These are phyloP conservation scores for Heliconius melpomene DNA, from an alignment of 1,140 invertebrate species.

Conservation along the genomic window DNA sequence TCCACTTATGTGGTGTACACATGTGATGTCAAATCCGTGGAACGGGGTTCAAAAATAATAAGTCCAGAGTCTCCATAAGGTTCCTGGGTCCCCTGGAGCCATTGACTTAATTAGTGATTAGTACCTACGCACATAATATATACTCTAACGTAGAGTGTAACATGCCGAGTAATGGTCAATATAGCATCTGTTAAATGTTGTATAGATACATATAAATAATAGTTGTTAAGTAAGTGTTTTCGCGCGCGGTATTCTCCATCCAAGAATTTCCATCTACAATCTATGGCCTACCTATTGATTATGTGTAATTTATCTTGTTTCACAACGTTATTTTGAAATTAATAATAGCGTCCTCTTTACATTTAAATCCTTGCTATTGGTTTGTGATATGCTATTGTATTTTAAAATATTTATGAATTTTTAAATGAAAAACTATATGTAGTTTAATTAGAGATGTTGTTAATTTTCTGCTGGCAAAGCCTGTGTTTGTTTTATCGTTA, in stretches of 20 bases:
- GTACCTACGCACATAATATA: too few relatives aligned
- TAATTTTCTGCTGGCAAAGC: too few relatives aligned
- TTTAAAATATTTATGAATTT: neutral
- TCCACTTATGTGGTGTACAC: too few relatives aligned
- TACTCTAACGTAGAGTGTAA: too few relatives aligned
- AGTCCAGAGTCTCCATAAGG: too few relatives aligned
- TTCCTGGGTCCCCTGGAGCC: too few relatives aligned
- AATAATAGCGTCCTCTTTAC: slow-evolving; percentile 6
- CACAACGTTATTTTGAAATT: slow-evolving; percentile 10
- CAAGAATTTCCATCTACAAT: slow-evolving; percentile 15
- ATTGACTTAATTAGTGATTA: too few relatives aligned
- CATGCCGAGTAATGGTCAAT: neutral
- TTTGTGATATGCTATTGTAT: neutral
- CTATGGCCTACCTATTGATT: slow-evolving; percentile 10
- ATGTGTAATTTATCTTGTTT: slow-evolving; percentile 18
- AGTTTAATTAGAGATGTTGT: too few relatives aligned
- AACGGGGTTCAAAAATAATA: too few relatives aligned
- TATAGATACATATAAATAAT: neutral
- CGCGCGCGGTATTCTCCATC: slow-evolving; percentile 3
- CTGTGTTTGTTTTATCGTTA: too few relatives aligned
- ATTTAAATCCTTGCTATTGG: slow-evolving; percentile 7
- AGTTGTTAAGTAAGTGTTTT: neutral
- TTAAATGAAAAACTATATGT: too few relatives aligned
- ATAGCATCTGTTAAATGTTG: neutral
- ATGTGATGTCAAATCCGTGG: too few relatives aligned